Percentiles rank a stretch among this genome's conserved stretches.
Evolutionary conservation across 2,888 invertebrate species (phyloP).

Genomic region (Pristionchus maxplancki): DNA sequence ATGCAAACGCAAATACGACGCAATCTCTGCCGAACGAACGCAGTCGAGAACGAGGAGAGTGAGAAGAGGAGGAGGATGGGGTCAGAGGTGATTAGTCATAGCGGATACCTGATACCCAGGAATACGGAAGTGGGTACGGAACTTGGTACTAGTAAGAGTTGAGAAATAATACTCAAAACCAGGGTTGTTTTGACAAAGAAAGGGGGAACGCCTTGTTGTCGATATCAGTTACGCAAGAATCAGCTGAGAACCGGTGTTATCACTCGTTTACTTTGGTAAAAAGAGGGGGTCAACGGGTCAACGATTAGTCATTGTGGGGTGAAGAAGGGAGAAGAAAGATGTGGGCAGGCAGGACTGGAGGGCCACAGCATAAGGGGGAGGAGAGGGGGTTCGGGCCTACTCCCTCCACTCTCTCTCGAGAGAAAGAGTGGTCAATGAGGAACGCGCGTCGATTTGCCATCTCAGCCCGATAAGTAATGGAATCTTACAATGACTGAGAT

Average conservation of each 20-base stretch:
- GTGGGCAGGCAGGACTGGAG: slow-evolving; percentile 1
- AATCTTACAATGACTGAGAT: background rate
- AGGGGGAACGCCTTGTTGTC: too few species aligned
- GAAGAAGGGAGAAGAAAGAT: background rate
- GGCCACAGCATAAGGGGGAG: background rate
- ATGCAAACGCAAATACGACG: background rate
- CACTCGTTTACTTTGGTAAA: too few species aligned
- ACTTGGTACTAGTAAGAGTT: too few species aligned
- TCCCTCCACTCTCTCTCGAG: background rate
- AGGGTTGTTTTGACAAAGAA: too few species aligned
- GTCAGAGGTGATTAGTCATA: slow-evolving; percentile 37
- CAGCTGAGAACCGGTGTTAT: too few species aligned
- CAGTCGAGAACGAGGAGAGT: background rate
- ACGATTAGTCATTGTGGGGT: background rate
- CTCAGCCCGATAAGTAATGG: too few species aligned
- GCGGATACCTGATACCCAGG: background rate
- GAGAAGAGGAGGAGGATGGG: background rate
- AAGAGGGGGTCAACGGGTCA: background rate
- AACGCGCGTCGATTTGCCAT: background rate
- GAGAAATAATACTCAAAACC: too few species aligned
- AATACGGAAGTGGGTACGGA: too few species aligned
- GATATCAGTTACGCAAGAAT: too few species aligned
- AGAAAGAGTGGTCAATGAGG: background rate
- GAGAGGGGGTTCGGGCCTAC: background rate
- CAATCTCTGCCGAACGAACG: background rate